These are phyloP conservation scores for Clepsis dumicolana DNA, from an alignment of 2,888 invertebrate species.

Conservation along the genomic window DNA sequence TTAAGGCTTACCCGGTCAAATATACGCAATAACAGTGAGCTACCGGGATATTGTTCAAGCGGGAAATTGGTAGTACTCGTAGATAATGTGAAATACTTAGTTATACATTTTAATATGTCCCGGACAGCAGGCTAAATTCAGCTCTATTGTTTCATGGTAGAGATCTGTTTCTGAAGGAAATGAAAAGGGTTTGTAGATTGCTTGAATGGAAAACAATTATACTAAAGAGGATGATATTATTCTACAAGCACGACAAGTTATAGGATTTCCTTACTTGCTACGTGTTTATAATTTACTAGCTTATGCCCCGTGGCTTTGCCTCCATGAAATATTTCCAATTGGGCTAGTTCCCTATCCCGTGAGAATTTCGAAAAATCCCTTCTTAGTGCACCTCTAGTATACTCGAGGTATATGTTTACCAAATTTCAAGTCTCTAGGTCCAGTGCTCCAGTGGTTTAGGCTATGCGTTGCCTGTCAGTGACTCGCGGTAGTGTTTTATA, in stretches of 20 bases:
- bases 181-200: neutral
- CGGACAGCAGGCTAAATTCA: neutral
- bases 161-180: neutral
- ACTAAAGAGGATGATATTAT: neutral
- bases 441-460: too few species aligned
- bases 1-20: too few species aligned
- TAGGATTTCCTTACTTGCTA: neutral
- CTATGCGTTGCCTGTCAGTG: too few species aligned
- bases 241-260: neutral
- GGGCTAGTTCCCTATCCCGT: too few species aligned
- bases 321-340: too few species aligned
- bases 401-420: too few species aligned
- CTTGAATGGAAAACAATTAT: neutral
- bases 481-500: too few species aligned
- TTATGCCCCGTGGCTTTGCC: too few species aligned
- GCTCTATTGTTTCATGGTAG: neutral
- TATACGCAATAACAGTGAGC: neutral
- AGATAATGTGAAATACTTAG: conserved; percentile 2
- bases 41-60: neutral
- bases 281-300: too few species aligned
- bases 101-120: neutral
- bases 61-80: neutral
- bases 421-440: too few species aligned
- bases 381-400: too few species aligned
- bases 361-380: too few species aligned